Evolutionary conservation across 2,888 invertebrate species (phyloP), one percentile per base, ranked within the genome.

Genomic region (Tiphia femorata): DNA sequence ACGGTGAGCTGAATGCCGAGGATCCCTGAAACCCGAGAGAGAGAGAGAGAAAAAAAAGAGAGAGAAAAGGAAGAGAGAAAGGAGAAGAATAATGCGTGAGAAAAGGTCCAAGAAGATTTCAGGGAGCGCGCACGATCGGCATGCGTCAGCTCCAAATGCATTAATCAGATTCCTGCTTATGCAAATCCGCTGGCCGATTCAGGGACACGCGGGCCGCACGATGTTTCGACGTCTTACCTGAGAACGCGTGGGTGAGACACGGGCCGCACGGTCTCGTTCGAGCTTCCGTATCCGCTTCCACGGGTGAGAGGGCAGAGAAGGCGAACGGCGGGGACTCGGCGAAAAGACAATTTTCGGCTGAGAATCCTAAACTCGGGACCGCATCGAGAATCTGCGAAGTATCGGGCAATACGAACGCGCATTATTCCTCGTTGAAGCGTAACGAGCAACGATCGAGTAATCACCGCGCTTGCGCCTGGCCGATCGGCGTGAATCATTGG

Each of bases 101-200:
- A n/a, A n/a, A n/a, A n/a, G n/a, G n/a, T n/a, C n/a, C n/a, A n/a
- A n/a, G n/a, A n/a, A n/a, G n/a, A n/a, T n/a, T n/a, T n/a, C n/a
- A n/a, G n/a, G n/a, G 56, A 41, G 23, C 46, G 43, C 16, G 35
- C 25, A 25, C 44, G 54, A 40, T 46, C 51, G 49, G 46, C 42
- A 51, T 58, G 54, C 16, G 58, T 59, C 64, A 58, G 52, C 61
- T 48, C 58, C 46, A 50, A 57, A 68, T 70, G 54, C 70, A 61
- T 56, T 65, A 63, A 68, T 70, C 66, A 61, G 64, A 69, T 65
- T 62, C 58, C 50, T 49, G 49, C 47, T 63, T 59, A 68, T 70
- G 67, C 58, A 66, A 69, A 64, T 70, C 27, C 33, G 16, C 6
- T 14, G 47, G 57, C 52, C 33, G 55, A 46, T 40, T 19, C 23